Conservation (phyloP, 2,888 invertebrate species). For the Latrodectus elegans region DNA sequence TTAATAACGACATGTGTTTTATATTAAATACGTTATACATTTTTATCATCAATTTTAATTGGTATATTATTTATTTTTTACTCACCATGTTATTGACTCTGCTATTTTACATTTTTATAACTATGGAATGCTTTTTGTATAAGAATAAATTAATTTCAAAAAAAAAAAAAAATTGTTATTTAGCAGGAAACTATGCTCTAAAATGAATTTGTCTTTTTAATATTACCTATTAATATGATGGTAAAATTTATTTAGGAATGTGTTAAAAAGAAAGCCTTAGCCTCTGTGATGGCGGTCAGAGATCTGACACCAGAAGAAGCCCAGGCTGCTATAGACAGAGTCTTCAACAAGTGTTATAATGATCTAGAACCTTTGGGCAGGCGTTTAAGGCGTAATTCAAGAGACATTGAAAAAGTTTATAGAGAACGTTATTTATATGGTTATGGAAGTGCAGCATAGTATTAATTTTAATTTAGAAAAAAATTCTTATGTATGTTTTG, state of each 20-base stretch:
- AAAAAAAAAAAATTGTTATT: too few species aligned
- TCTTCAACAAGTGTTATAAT: constrained; percentile 91
- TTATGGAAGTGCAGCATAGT: constrained; percentile 77
- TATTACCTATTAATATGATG: too few species aligned
- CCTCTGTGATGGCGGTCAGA: constrained; percentile 88
- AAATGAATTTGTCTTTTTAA: too few species aligned
- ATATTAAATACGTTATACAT: too few species aligned
- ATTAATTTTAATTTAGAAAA: not conserved
- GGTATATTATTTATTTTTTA: too few species aligned
- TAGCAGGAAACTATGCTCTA: too few species aligned
- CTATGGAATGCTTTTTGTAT: too few species aligned
- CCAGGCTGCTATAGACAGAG: constrained; percentile 86
- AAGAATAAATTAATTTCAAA: too few species aligned
- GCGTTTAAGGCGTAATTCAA: constrained; percentile 79
- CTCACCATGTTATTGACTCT: too few species aligned
- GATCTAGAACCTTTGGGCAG: constrained; percentile 93
- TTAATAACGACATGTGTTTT: too few species aligned
- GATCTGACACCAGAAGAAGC: constrained; percentile 82
- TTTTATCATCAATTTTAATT: too few species aligned
- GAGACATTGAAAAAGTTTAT: constrained; percentile 85
- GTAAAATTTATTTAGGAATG: constrained; percentile 80
- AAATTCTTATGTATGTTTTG: not conserved
- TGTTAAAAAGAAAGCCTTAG: constrained; percentile 89
- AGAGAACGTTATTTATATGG: constrained; percentile 86
- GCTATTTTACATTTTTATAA: too few species aligned